Conservation (phyloP, 2,113 vertebrate species). For the Anguilla rostrata region DNA sequence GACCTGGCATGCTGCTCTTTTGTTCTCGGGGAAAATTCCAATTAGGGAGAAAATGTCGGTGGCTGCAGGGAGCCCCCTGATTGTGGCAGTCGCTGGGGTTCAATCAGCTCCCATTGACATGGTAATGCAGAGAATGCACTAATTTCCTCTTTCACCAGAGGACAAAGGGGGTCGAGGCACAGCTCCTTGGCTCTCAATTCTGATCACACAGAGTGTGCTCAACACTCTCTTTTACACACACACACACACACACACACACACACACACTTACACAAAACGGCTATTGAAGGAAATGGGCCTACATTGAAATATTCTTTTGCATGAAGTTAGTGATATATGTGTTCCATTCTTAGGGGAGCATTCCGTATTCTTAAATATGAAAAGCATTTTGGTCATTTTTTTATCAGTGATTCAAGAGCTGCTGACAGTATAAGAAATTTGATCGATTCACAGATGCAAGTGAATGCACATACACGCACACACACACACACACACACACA, state of each 20-base stretch:
- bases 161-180: constrained; percentile 66
- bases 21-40: constrained; percentile 49
- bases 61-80: constrained; percentile 32
- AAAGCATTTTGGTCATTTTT: too few species aligned
- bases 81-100: constrained; percentile 53
- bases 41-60: constrained; percentile 51
- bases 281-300: too few species aligned
- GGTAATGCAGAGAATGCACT: constrained; percentile 75
- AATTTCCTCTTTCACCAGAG: constrained; percentile 71
- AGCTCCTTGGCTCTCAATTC: constrained; percentile 54
- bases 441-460: too few species aligned
- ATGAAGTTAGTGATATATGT: too few species aligned
- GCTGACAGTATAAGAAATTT: too few species aligned
- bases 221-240: not conserved
- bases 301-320: too few species aligned
- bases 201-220: constrained; percentile 37
- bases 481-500: too few species aligned
- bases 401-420: too few species aligned
- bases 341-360: too few species aligned
- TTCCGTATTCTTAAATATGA: too few species aligned
- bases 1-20: constrained; percentile 33
- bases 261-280: not conserved
- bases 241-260: constrained; percentile 2
- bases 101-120: constrained; percentile 66
- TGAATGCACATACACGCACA: too few species aligned